Evolutionary conservation across 2,797 vertebrate species (phyloP), one percentile per base, ranked within the genome.

Genomic region (Sphaeramia orbicularis): DNA sequence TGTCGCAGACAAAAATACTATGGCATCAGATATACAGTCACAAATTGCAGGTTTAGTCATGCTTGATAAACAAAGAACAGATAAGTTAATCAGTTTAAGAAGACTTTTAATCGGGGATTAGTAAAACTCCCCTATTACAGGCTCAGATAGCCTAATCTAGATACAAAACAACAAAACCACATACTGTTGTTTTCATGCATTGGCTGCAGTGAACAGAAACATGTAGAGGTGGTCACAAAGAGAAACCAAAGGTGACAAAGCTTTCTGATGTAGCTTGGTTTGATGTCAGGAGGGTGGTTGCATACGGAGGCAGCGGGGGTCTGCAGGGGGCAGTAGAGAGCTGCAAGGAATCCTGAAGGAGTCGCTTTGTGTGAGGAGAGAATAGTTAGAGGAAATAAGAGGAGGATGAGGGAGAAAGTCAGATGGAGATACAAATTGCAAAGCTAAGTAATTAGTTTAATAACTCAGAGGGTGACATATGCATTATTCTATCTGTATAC

Each of bases 251-350:
- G 48, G 53, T 32, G 47, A 68, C 44, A 43, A 35, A 42, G 14
- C 60, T 19, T 38, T 56, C 21, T 21, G 36, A 32, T 70, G 45
- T 44, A 30, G 27, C 18, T 72, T 52, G 53, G 59, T 55, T 50
- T 16, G 30, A 12, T 4, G 24, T 44, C 42, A 43, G n/a, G 56
- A 21, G 19, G 16, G 18, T 1, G 10, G 53, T 35, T 30, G 55
- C 1, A 0, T 30, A 2, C 0, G 18, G 21, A 43, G 50, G 14
- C 15, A n/a, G n/a, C 12, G 0, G 1, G 5, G 38, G 43, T 60
- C 90, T 86, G 79, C 81, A 85, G 91, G 85, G 84, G 90, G 86
- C 90, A 89, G 84, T 68, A 87, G 73, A 82, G 83, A 82, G 71
- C 89, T 65, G 48, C 0, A 19, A 50, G 61, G 56, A 65, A 55